These are phyloP conservation scores for Spisula subtruncata DNA, from an alignment of 2,888 invertebrate genomes.

Conservation along the genomic window DNA sequence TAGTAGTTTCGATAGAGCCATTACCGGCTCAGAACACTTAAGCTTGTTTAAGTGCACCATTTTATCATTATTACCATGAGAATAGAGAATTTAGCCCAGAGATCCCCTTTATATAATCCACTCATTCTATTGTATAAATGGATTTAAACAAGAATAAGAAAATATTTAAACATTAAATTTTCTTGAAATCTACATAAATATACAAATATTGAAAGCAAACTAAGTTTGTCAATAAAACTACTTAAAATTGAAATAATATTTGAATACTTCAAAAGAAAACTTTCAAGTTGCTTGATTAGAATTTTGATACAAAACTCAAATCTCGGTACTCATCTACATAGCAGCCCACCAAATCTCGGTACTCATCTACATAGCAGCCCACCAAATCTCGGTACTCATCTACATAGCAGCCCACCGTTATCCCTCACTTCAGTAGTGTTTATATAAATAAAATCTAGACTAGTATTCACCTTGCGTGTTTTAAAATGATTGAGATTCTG, in stretches of 20 bases:
- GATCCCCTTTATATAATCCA: neutral
- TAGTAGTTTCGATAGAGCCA: neutral
- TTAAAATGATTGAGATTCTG: slow-evolving; percentile 74
- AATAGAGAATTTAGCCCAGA: slow-evolving; percentile 4
- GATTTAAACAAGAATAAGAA: neutral
- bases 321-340: neutral
- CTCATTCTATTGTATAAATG: neutral
- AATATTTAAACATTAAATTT: neutral
- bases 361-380: neutral
- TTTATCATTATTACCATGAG: neutral
- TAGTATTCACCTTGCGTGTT: slow-evolving; percentile 70
- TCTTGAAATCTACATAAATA: neutral
- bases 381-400: neutral
- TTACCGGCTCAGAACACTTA: slow-evolving; percentile 3
- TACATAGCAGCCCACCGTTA: neutral
- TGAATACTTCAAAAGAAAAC: neutral
- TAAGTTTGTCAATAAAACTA: neutral
- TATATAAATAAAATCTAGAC: slow-evolving; percentile 23
- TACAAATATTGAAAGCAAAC: slow-evolving; percentile 6
- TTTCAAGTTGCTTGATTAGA: neutral
- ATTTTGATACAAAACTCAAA: neutral
- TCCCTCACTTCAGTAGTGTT: slow-evolving; percentile 6
- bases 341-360: too few species aligned
- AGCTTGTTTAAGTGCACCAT: neutral
- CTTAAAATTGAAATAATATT: neutral